A percentile compares a stretch with the other conserved stretches of the same genome.
Evolutionary conservation across 1,140 invertebrate species (phyloP).

Genomic region (Drosophila sp.): DNA sequence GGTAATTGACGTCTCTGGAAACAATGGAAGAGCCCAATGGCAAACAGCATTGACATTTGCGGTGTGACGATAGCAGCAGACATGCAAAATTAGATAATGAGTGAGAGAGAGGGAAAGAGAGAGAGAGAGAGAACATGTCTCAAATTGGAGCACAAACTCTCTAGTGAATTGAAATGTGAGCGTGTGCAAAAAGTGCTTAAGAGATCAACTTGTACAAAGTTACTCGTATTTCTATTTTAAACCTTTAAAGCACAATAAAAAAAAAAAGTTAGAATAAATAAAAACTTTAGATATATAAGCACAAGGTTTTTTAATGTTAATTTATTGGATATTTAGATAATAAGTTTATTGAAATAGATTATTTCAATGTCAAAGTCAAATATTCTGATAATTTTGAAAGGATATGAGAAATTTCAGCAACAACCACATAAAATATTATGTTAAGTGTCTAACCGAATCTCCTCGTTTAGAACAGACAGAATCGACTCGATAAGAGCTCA

Average conservation of each 20-base stretch:
- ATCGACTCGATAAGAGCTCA: constrained; percentile 47
- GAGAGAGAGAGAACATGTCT: constrained; percentile 22
- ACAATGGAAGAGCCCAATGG: constrained; percentile 36
- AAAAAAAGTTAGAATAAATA: too few relatives aligned
- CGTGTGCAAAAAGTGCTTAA: background rate
- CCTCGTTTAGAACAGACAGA: background rate
- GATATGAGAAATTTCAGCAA: background rate
- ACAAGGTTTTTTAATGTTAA: too few relatives aligned
- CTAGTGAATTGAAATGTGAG: background rate
- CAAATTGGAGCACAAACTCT: constrained; percentile 24
- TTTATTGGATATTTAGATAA: too few relatives aligned
- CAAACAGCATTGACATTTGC: constrained; percentile 57
- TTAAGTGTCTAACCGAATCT: constrained; percentile 13
- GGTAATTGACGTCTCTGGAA: constrained; percentile 15
- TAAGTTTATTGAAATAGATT: too few relatives aligned
- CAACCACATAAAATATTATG: constrained; percentile 17
- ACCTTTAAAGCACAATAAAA: too few relatives aligned
- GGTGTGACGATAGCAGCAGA: constrained; percentile 32
- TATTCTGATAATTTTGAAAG: too few relatives aligned
- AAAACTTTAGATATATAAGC: too few relatives aligned
- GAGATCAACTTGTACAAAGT: background rate
- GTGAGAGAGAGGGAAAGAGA: constrained; percentile 40
- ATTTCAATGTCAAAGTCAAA: too few relatives aligned
- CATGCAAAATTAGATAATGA: constrained; percentile 67
- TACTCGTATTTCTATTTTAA: too few relatives aligned